Percentiles rank a stretch among this genome's conserved stretches.
Evolutionary conservation across 2,888 invertebrate genomes (phyloP).

Genomic region (Plagodis pulveraria): DNA sequence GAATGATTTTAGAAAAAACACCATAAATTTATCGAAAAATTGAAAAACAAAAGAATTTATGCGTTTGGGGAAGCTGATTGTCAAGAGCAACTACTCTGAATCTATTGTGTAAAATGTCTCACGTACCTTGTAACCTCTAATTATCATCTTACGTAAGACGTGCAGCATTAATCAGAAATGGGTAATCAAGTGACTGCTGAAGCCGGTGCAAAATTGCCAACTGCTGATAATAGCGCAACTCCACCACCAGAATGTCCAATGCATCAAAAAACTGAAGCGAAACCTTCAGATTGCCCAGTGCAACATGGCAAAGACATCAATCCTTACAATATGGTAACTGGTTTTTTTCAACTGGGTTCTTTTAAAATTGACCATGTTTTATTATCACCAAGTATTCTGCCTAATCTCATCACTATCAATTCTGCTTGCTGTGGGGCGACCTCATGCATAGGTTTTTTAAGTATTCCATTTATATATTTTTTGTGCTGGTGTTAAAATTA

Average conservation of each 20-base stretch:
- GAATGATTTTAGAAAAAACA: too few species aligned
- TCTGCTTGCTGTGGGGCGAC: too few species aligned
- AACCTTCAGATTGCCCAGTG: slow-evolving; percentile 89
- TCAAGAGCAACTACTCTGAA: too few species aligned
- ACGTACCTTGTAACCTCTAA: slow-evolving; percentile 58
- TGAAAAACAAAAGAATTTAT: too few species aligned
- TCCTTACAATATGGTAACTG: slow-evolving; percentile 89
- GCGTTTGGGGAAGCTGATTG: too few species aligned
- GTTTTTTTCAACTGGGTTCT: background rate
- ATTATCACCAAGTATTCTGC: too few species aligned
- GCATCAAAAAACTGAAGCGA: slow-evolving; percentile 85
- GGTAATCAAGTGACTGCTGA: slow-evolving; percentile 76
- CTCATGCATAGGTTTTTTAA: too few species aligned
- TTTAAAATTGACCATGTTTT: too few species aligned
- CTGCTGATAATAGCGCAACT: slow-evolving; percentile 44
- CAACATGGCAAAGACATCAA: slow-evolving; percentile 89
- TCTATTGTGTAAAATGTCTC: slow-evolving; percentile 27
- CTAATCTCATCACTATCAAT: too few species aligned
- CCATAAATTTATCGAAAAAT: too few species aligned
- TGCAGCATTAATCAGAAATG: slow-evolving; percentile 54
- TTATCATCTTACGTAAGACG: slow-evolving; percentile 73
- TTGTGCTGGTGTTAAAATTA: too few species aligned
- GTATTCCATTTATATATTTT: too few species aligned
- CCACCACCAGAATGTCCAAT: slow-evolving; percentile 95
- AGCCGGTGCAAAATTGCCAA: slow-evolving; percentile 48